Evolutionary conservation across 1,140 invertebrate species (phyloP), one percentile per base, ranked within the genome.

Genomic region (Ceratosolen solmsi): DNA sequence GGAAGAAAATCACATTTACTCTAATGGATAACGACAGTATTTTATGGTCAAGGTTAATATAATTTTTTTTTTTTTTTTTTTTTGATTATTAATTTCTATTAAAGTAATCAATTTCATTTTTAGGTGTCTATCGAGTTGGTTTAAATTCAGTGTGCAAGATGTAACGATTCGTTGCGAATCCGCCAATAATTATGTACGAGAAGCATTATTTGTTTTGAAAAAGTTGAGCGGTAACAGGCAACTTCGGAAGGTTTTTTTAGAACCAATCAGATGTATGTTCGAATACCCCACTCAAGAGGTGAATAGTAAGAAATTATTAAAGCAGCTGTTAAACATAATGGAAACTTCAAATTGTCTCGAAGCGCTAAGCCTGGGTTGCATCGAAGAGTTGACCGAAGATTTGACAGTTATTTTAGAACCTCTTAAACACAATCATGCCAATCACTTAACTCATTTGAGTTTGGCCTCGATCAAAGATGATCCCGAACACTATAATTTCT

Each of bases 401-500:
- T 88, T 92, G n/a, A 89, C 89, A 76, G 78, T 88, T 51, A 87
- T 94, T 63, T 82, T 94, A 22, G 87, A 90, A 25, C 83, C 89
- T 0, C 85, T 94, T 33, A 89, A 88, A 51, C 83, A 89, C 41
- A 87, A 92, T 83, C 93, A 94, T 68, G 86, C 91, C 60, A 89
- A 90, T 82, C 90, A 90, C 15, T 83, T 95, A 15, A 90, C 91
- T 75, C 91, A 92, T 72, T 89, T 95, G 3, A 92, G 93, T 86
- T 89, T 96, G 77, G 94, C 95, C 72, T 95, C 95, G 77, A 93
- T 96, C 5, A 96, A 95, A 87, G 94, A 95, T 88, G 94, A 96
- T 90, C 94, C 95, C 60, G 93, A 94, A 83, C 92, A 93, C 83
- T 96, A 96, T 89, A 90, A 93, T 38, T 92, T 94, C 78, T 89